Conservation (phyloP, 2,113 vertebrate genomes). For the Vanacampus margaritifer region DNA sequence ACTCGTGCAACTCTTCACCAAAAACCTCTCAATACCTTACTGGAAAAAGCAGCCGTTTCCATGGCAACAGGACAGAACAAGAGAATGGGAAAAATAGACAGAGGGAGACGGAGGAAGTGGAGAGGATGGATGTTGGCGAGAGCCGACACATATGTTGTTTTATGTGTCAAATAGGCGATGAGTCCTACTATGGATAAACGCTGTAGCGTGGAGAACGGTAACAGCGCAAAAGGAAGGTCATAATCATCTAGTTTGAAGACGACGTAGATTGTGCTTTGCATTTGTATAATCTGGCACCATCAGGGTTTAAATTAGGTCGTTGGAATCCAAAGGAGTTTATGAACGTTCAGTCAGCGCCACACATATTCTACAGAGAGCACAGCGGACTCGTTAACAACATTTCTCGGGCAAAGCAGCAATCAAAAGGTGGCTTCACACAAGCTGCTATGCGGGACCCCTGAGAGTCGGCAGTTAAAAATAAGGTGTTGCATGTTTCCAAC, state of each 20-base stretch:
- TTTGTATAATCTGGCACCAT: neutral
- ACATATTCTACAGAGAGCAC: neutral
- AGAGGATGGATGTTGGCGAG: constrained; percentile 32
- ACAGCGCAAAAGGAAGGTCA: constrained; percentile 9
- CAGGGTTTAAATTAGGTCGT: constrained; percentile 39
- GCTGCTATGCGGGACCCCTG: neutral
- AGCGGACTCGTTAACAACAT: constrained; percentile 5
- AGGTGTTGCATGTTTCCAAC: constrained; percentile 2
- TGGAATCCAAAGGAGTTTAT: neutral
- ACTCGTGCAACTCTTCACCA: constrained; percentile 35
- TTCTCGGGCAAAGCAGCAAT: constrained; percentile 10
- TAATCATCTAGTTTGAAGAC: constrained; percentile 4
- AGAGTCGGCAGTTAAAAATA: neutral
- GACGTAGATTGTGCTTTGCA: neutral
- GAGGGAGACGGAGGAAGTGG: constrained; percentile 27
- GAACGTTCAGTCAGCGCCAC: too few relatives aligned
- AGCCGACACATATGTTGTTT: constrained; percentile 2
- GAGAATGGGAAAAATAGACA: constrained; percentile 27
- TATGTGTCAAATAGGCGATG: constrained; percentile 17
- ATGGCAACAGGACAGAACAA: constrained; percentile 64
- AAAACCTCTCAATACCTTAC: constrained; percentile 56
- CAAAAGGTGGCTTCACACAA: constrained; percentile 3
- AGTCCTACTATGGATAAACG: constrained; percentile 15
- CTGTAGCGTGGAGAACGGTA: neutral
- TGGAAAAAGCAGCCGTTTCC: constrained; percentile 67